phyloP scores from a whole-genome alignment of 2,113 vertebrate genomes.

The Crotophaga sulcirostris region DNA sequence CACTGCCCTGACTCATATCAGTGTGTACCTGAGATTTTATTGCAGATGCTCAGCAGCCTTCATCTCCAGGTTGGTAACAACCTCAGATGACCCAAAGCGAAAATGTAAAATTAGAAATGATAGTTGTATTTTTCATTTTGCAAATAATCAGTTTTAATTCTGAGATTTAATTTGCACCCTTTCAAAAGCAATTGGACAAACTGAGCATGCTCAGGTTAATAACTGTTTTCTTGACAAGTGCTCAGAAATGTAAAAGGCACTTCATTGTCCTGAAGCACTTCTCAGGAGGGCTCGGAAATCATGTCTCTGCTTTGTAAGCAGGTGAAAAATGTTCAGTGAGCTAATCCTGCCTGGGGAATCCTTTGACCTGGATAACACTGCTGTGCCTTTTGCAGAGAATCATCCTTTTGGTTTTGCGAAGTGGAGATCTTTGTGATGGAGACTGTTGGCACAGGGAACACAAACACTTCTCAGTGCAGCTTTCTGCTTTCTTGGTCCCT shows the following conservation, averaged over 20 bases:
- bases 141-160: neutral
- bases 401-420: neutral
- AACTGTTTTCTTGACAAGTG: neutral
- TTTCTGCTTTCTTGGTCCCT: neutral
- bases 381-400: neutral
- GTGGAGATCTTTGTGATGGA: neutral
- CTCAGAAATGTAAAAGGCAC: neutral
- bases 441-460: neutral
- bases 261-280: neutral
- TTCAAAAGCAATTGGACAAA: neutral
- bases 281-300: neutral
- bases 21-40: neutral
- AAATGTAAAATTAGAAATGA: neutral
- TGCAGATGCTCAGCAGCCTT: neutral
- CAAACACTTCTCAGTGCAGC: neutral
- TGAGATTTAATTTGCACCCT: accelerated
- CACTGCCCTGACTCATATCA: neutral
- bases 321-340: neutral
- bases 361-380: neutral
- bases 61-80: neutral
- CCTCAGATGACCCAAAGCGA: accelerated
- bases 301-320: neutral
- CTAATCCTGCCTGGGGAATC: neutral
- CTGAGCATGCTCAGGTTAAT: neutral
- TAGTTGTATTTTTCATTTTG: neutral